Base-by-base conservation (phyloP, 2,888 invertebrate genomes). In the Pandemis cinnamomeana region DNA sequence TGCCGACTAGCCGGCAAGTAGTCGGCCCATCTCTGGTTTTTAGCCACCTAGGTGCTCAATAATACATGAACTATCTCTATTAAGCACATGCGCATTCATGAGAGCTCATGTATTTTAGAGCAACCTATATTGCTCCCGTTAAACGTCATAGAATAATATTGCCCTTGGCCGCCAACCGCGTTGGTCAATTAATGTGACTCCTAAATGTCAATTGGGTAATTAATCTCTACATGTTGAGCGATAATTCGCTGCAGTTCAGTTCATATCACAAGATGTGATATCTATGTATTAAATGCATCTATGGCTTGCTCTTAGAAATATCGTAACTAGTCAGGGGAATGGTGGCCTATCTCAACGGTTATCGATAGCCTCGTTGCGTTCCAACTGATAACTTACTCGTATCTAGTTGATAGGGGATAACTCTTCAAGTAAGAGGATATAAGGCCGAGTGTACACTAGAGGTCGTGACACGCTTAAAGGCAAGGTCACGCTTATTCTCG, bases 151-250 rank as follows among this genome's bases (percentile, higher is more conserved):
- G 27, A 36, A 46, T 11, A 46, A 10, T 11, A 10, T 5, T 46
- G 46, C 46, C 46, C 46, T 46, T 46, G 46, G 44, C 8, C 44
- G 53, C 55, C 8, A 10, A 5, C 5, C 20, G 5, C 55, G 10
- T n/a, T 20, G 42, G 42, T 8, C 44, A 44, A 44, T 15, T 46
- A 63, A 10, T 44, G 6, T 71, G 42, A 64, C 71, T 53, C 46
- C n/a, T 41, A 27, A 64, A 58, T 58, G 71, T 58, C 71, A 71
- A 71, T 46, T 71, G 36, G 64, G 15, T 71, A 36, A 64, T 36
- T 58, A 36, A 55, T 36, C 48, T 10, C 15, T 55, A 58, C 64
- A 46, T 13, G 71, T 15, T 51, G 53, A 42, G 11, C 58, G 27
- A 58, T 58, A 10, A 27, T 58, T 27, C 10, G 10, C 58, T 27